These are phyloP conservation scores for Orthonevra nobilis DNA, from an alignment of 2,888 invertebrate species.

Conservation along the genomic window DNA sequence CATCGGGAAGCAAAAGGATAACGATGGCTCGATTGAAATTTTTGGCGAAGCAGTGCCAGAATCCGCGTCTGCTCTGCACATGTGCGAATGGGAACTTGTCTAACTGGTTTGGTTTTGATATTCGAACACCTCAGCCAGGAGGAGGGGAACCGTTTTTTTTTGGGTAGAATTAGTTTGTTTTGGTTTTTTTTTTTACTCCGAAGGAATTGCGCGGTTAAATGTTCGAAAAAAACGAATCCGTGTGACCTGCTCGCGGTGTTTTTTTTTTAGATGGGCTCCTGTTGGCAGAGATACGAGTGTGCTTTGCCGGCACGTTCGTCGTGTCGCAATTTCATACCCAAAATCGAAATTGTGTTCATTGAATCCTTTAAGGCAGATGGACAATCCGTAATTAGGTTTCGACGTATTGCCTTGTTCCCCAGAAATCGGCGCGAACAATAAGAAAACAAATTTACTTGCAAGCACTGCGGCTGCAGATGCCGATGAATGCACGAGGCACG, in stretches of 20 bases:
- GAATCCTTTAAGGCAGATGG: constrained; percentile 39
- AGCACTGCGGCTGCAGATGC: constrained; percentile 31
- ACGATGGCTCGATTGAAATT: constrained; percentile 17
- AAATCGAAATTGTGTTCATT: constrained; percentile 46
- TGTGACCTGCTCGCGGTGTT: constrained; percentile 37
- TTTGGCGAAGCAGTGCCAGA: constrained; percentile 25
- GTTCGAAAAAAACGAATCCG: constrained; percentile 39
- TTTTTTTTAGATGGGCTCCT: constrained; percentile 54
- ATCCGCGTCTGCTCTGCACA: constrained; percentile 50
- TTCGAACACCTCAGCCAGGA: constrained; percentile 50
- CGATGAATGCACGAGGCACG: constrained; percentile 21
- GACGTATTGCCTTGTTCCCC: constrained; percentile 38
- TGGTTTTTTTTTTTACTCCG: constrained; percentile 12
- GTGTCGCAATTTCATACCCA: constrained; percentile 45
- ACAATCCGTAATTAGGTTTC: constrained; percentile 64
- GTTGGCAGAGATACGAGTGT: constrained; percentile 53
- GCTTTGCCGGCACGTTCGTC: constrained; percentile 34
- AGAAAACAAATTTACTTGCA: constrained; percentile 43
- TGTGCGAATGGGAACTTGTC: constrained; percentile 64
- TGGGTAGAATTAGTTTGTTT: too few relatives aligned
- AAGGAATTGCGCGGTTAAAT: constrained; percentile 1
- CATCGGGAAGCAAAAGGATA: constrained; percentile 26
- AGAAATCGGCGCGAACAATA: constrained; percentile 28
- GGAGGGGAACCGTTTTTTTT: constrained; percentile 35
- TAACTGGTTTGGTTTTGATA: constrained; percentile 56